Conservation (phyloP, 1,140 invertebrate species). For the Argopecten irradians region DNA sequence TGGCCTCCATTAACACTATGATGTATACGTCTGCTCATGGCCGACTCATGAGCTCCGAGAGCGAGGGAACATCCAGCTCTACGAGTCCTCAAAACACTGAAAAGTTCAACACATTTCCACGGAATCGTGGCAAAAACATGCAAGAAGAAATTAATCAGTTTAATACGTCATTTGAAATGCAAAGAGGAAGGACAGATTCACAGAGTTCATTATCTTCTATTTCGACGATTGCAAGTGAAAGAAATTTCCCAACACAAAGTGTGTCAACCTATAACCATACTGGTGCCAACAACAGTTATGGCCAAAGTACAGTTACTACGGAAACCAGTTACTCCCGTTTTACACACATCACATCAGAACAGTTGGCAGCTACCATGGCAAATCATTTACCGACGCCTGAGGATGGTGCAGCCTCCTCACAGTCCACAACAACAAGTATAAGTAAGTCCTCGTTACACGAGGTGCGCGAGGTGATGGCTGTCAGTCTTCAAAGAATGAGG, state of each 20-base stretch:
- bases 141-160: constrained; percentile 40
- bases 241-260: constrained; percentile 6
- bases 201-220: constrained; percentile 71
- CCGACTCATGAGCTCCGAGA: constrained; percentile 58
- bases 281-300: neutral
- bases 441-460: constrained; percentile 62
- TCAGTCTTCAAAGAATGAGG: constrained; percentile 86
- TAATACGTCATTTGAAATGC: constrained; percentile 55
- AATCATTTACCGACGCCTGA: constrained; percentile 65
- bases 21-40: constrained; percentile 45
- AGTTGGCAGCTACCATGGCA: constrained; percentile 68
- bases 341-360: constrained; percentile 65
- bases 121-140: constrained; percentile 37
- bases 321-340: constrained; percentile 52
- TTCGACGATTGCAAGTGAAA: constrained; percentile 67
- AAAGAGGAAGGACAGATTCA: constrained; percentile 62
- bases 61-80: constrained; percentile 57
- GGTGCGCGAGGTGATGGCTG: constrained; percentile 84
- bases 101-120: constrained; percentile 64
- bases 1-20: constrained; percentile 68
- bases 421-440: constrained; percentile 61
- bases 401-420: constrained; percentile 52
- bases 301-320: constrained; percentile 35
- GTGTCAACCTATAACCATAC: constrained; percentile 28
- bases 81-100: constrained; percentile 45